phyloP scores from a whole-genome alignment of 1,140 invertebrate genomes.

The Tetraneura akinire region DNA sequence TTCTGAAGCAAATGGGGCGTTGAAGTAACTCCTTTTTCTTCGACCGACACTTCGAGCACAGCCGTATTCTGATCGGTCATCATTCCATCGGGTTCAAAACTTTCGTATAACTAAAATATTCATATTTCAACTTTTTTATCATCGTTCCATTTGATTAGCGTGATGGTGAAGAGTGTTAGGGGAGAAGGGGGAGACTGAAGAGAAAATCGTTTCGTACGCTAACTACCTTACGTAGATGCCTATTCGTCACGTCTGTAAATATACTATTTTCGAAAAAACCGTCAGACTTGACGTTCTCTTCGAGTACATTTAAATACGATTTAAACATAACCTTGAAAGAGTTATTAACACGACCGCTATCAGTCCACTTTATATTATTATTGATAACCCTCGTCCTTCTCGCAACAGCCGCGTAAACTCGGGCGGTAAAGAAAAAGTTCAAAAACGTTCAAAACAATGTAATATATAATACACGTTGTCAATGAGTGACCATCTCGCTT shows the following conservation, averaged over 20 bases:
- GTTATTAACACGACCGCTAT: conserved; percentile 13
- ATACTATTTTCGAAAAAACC: not conserved
- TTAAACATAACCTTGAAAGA: conserved; percentile 40
- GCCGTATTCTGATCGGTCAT: conserved; percentile 37
- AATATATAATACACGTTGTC: too few species aligned
- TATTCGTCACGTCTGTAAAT: not conserved
- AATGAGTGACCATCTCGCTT: too few species aligned
- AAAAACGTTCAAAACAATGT: too few species aligned
- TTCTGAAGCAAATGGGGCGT: not conserved
- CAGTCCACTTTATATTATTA: not conserved
- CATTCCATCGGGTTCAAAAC: not conserved
- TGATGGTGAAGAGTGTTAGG: too few species aligned
- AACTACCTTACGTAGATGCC: too few species aligned
- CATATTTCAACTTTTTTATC: not conserved
- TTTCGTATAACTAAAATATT: conserved; percentile 19
- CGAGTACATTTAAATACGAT: conserved; percentile 15
- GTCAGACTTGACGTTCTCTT: conserved; percentile 7
- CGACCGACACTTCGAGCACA: conserved; percentile 38
- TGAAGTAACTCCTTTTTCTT: conserved; percentile 6
- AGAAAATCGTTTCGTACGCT: not conserved
- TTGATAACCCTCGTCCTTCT: not conserved
- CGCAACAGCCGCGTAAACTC: too few species aligned
- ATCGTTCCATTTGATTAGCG: too few species aligned
- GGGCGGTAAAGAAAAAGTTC: too few species aligned
- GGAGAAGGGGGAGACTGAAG: too few species aligned